Percentiles rank a stretch among this genome's conserved stretches.
Conservation (phyloP, 2,888 invertebrate species). For the Chymomyza procnemis region DNA sequence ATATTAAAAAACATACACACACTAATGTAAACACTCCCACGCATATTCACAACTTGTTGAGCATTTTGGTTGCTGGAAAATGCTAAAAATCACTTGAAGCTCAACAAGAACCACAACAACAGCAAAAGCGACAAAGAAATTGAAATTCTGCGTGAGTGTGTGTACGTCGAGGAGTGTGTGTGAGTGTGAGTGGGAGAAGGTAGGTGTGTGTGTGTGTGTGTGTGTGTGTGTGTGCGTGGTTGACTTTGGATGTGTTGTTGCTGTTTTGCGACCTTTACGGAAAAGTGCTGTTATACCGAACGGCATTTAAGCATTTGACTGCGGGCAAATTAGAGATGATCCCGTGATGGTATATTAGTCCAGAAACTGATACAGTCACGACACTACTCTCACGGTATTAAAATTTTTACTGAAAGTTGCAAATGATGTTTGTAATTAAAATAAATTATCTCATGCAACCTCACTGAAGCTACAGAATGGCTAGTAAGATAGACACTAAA, state of each 20-base stretch:
- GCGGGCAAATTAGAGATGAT: not conserved
- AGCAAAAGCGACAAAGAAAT: conserved; percentile 55
- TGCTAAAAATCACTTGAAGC: not conserved
- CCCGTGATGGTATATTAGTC: too few relatives aligned
- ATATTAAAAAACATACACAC: too few relatives aligned
- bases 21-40: not conserved
- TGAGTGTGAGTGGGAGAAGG: conserved; percentile 1
- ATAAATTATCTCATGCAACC: too few relatives aligned
- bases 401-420: too few relatives aligned
- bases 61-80: conserved; percentile 38
- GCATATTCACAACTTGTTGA: conserved; percentile 55
- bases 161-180: not conserved
- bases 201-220: not conserved
- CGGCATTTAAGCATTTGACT: not conserved
- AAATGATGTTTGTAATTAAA: too few relatives aligned
- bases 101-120: conserved; percentile 22
- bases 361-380: too few relatives aligned
- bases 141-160: conserved; percentile 55
- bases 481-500: too few relatives aligned
- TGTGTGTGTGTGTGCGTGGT: conserved; percentile 10
- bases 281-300: conserved; percentile 8
- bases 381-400: too few relatives aligned
- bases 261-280: conserved; percentile 27
- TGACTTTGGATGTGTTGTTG: not conserved
- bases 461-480: too few relatives aligned